These are phyloP conservation scores for Melieria omissa DNA, from an alignment of 2,888 invertebrate genomes.

Conservation along the genomic window DNA sequence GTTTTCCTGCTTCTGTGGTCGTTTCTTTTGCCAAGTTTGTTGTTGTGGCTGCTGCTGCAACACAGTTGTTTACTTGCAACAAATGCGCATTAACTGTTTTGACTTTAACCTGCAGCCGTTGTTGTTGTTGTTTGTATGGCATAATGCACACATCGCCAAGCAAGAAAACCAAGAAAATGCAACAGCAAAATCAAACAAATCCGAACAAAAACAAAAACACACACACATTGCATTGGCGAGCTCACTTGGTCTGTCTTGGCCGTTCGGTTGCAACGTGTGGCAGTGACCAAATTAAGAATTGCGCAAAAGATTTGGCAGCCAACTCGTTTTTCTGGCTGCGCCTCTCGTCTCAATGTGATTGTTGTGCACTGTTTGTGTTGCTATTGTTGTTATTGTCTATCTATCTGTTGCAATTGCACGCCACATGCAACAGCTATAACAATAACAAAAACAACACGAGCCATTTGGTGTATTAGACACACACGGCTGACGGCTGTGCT, in stretches of 20 bases:
- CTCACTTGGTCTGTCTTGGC: not conserved
- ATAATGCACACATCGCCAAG: too few relatives aligned
- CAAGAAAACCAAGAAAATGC: not conserved
- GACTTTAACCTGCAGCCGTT: not conserved
- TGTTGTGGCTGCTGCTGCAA: not conserved
- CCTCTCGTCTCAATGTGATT: not conserved
- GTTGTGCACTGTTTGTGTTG: not conserved
- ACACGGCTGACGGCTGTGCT: too few relatives aligned
- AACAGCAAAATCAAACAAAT: constrained; percentile 12
- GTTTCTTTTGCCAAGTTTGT: not conserved
- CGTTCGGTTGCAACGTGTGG: constrained; percentile 27
- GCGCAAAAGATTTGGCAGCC: constrained; percentile 32
- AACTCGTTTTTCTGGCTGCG: constrained; percentile 5
- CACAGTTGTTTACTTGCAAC: not conserved
- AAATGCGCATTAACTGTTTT: constrained; percentile 8
- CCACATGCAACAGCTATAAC: too few relatives aligned
- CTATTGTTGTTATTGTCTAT: not conserved
- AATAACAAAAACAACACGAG: too few relatives aligned
- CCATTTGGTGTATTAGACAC: too few relatives aligned
- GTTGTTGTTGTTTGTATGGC: constrained; percentile 11
- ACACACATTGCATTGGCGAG: constrained; percentile 6
- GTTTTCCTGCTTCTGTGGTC: not conserved
- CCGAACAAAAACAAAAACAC: constrained; percentile 1
- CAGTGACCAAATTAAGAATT: constrained; percentile 41
- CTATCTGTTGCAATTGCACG: too few relatives aligned